These are phyloP conservation scores for Propithecus deckenii DNA, from an alignment of 2,797 vertebrate genomes.

Conservation along the genomic window DNA sequence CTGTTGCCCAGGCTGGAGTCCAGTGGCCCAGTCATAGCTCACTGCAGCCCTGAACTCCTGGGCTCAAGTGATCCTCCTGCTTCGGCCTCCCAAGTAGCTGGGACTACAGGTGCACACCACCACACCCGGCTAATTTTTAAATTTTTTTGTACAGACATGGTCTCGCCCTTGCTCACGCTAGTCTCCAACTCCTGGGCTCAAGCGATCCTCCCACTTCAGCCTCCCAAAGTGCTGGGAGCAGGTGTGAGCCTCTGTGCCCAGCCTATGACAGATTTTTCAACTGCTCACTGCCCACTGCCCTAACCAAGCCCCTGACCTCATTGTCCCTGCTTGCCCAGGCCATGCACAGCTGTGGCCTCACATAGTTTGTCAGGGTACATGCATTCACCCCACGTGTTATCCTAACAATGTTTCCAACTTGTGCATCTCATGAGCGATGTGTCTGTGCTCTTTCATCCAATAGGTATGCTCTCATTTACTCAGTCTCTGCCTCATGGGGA, in stretches of 20 bases:
- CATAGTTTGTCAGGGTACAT: too few species aligned
- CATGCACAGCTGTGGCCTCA: background rate
- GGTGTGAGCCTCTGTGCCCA: background rate
- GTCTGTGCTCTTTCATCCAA: accelerated
- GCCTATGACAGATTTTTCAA: background rate
- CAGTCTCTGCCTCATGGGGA: background rate
- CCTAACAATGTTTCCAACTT: background rate
- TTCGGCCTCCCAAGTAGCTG: background rate
- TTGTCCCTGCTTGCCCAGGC: background rate
- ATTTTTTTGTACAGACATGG: background rate
- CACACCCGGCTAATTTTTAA: background rate
- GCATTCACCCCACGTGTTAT: background rate
- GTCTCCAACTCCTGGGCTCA: background rate
- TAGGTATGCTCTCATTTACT: background rate
- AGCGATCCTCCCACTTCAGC: background rate
- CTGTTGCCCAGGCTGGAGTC: background rate
- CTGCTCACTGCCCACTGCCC: background rate
- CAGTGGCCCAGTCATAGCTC: too few species aligned
- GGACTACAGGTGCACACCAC: background rate
- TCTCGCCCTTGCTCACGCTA: background rate
- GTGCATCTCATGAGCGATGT: accelerated
- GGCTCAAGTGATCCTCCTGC: background rate
- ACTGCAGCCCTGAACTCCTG: background rate
- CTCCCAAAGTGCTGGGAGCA: background rate
- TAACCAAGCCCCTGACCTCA: background rate